phyloP scores from a whole-genome alignment of 2,113 vertebrate genomes.

The Grantiella picta region DNA sequence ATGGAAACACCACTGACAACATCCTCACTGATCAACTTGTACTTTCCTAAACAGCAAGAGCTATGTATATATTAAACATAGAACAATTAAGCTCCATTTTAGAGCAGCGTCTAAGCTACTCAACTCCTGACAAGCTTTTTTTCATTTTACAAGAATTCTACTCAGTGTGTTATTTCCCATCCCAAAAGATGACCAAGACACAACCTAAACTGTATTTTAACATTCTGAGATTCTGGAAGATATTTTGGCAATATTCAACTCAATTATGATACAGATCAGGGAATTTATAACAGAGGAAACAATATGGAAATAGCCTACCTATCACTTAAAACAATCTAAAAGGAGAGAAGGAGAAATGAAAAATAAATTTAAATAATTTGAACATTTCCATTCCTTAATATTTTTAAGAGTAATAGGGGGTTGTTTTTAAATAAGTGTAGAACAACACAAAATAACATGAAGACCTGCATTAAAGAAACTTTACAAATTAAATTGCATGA shows the following conservation, averaged over 20 bases:
- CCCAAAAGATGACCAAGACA: not conserved
- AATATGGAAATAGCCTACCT: not conserved
- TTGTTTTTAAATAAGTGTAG: not conserved
- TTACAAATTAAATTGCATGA: not conserved
- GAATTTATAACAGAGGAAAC: not conserved
- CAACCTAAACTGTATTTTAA: not conserved
- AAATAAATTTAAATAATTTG: not conserved
- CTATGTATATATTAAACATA: not conserved
- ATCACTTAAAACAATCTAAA: not conserved
- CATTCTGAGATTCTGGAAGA: not conserved
- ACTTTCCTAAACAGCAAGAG: not conserved
- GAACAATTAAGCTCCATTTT: not conserved
- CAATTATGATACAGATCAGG: not conserved
- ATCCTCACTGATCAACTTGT: not conserved
- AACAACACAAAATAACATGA: not conserved
- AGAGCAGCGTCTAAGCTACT: not conserved
- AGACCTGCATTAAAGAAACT: not conserved
- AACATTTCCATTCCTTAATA: not conserved
- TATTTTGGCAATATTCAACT: not conserved
- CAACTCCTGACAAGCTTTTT: not conserved
- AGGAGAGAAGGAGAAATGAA: not conserved
- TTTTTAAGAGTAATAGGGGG: not conserved
- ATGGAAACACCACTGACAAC: not conserved
- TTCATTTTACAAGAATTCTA: not conserved
- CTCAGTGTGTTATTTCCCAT: not conserved